phyloP scores from a whole-genome alignment of 2,113 vertebrate species.

The Pteruthius melanotis region DNA sequence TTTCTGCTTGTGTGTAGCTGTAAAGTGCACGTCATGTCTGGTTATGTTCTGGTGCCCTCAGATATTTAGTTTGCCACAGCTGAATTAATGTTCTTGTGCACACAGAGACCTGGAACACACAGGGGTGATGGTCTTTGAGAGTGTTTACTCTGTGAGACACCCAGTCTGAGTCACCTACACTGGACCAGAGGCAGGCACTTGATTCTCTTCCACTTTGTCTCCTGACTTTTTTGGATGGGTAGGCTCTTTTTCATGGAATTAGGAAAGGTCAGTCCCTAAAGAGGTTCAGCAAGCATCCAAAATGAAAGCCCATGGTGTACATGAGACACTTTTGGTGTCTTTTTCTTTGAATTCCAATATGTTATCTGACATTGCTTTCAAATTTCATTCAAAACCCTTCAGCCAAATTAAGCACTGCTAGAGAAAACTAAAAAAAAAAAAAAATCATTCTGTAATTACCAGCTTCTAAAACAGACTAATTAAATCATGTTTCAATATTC shows the following conservation, averaged over 20 bases:
- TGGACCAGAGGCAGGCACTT: neutral
- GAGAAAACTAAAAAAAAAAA: neutral
- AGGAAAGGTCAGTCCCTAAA: neutral
- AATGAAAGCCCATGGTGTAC: neutral
- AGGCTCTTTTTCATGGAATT: neutral
- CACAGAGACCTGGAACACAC: neutral
- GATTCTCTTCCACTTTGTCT: neutral
- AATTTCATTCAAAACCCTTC: neutral
- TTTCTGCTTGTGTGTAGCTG: neutral
- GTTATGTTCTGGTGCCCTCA: neutral
- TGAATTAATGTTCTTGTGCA: accelerated
- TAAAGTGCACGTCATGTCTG: neutral
- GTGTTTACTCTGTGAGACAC: neutral
- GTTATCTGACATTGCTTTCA: neutral
- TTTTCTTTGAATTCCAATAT: neutral
- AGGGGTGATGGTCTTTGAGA: accelerated
- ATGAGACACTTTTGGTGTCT: neutral
- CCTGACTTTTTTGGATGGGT: neutral
- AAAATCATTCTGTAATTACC: neutral
- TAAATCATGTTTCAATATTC: neutral
- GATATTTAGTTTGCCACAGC: neutral
- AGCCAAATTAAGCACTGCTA: neutral
- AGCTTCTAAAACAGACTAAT: neutral
- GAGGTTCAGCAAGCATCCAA: neutral
- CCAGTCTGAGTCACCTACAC: neutral